phyloP scores from a whole-genome alignment of 2,113 vertebrate species.

The Atrichornis clamosus region DNA sequence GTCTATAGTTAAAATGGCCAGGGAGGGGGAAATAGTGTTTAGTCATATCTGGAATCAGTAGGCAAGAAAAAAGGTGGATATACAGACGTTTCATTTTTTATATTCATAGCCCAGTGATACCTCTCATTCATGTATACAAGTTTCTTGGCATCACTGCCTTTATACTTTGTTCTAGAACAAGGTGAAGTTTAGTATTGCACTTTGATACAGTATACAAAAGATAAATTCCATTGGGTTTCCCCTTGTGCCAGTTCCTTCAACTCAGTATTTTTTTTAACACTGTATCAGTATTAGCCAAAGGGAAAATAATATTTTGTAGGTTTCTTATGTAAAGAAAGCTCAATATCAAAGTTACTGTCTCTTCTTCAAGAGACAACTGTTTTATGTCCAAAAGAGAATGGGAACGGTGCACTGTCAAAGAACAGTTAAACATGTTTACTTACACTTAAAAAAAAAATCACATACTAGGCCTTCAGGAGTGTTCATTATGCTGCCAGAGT shows the following conservation, averaged over 20 bases:
- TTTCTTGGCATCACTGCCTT: neutral
- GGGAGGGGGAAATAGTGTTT: neutral
- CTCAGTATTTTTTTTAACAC: neutral
- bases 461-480: neutral
- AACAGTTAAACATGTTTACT: neutral
- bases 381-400: neutral
- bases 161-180: neutral
- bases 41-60: neutral
- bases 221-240: neutral
- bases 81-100: neutral
- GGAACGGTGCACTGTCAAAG: neutral
- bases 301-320: neutral
- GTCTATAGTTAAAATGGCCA: neutral
- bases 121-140: neutral
- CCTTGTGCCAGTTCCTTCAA: neutral
- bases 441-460: too few relatives aligned
- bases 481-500: neutral
- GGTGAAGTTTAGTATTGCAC: neutral
- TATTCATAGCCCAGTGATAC: neutral
- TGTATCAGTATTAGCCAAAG: neutral
- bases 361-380: neutral
- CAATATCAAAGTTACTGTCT: neutral
- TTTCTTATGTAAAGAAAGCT: neutral
- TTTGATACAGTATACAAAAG: neutral
- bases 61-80: neutral